Conservation (phyloP, 2,797 vertebrate genomes). For the Mus caroli region DNA sequence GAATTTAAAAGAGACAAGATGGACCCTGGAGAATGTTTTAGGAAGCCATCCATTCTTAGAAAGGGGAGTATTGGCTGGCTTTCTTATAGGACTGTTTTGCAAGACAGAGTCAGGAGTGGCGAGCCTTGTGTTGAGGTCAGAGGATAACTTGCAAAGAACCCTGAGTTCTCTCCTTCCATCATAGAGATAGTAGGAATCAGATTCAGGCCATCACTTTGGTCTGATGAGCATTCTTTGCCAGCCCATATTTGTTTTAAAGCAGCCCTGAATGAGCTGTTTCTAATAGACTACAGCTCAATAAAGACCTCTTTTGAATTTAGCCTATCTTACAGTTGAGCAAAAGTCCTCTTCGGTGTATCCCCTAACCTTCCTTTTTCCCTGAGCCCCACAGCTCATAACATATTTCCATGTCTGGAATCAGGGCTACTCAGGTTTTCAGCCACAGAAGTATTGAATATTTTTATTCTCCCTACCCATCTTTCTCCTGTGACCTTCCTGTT, state of each 20-base stretch:
- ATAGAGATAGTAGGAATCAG: background rate
- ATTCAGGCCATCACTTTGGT: background rate
- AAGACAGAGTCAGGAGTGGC: background rate
- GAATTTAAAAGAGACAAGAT: background rate
- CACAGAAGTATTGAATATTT: background rate
- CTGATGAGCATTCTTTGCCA: background rate
- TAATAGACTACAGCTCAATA: background rate
- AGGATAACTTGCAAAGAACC: background rate
- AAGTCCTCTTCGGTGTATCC: background rate
- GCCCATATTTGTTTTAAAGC: background rate
- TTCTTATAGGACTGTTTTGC: background rate
- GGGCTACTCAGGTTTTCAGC: background rate
- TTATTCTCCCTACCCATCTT: background rate
- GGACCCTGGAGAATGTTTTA: background rate
- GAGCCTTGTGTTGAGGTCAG: background rate
- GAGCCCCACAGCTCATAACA: background rate
- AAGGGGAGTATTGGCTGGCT: background rate
- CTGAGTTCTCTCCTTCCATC: background rate
- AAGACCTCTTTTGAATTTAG: conserved; percentile 13
- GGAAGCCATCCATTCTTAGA: background rate
- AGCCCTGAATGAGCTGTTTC: background rate
- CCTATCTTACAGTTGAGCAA: background rate
- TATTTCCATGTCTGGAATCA: conserved; percentile 23
- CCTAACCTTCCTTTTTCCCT: background rate
- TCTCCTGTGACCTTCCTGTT: background rate